Evolutionary conservation across 1,140 invertebrate species (phyloP).

Genomic region (Coptotermes formosanus): DNA sequence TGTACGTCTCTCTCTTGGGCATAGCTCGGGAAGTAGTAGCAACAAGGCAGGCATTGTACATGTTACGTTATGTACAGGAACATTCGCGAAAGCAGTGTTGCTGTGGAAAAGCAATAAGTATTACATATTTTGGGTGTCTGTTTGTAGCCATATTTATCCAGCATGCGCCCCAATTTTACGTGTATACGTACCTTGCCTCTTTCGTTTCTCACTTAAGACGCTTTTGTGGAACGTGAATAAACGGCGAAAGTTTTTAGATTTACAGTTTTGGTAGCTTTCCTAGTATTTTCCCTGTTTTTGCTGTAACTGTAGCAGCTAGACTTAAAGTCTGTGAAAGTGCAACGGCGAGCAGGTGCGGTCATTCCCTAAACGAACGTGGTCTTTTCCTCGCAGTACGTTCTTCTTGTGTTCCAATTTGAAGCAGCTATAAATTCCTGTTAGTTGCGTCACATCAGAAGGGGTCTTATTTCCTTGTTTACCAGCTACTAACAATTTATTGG

Average conservation of each 20-base stretch:
- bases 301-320: background rate
- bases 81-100: too few species aligned
- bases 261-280: background rate
- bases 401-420: background rate
- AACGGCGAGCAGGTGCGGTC: background rate
- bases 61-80: too few species aligned
- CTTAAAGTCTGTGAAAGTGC: background rate
- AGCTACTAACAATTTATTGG: background rate
- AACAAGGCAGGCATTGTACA: too few species aligned
- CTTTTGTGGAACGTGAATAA: background rate
- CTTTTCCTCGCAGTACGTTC: background rate
- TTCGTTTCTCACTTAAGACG: background rate
- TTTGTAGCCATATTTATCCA: too few species aligned
- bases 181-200: too few species aligned
- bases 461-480: background rate
- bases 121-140: too few species aligned
- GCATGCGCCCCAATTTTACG: too few species aligned
- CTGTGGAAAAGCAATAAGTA: too few species aligned
- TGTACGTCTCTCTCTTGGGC: too few species aligned
- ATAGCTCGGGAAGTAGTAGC: too few species aligned
- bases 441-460: background rate
- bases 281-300: background rate
- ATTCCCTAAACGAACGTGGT: background rate
- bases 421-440: background rate
- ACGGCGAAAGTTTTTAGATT: background rate